A percentile compares a stretch with the other conserved stretches of the same genome.
Evolutionary conservation across 1,140 invertebrate species (phyloP).

Genomic region (Drosophila gunungcola): DNA sequence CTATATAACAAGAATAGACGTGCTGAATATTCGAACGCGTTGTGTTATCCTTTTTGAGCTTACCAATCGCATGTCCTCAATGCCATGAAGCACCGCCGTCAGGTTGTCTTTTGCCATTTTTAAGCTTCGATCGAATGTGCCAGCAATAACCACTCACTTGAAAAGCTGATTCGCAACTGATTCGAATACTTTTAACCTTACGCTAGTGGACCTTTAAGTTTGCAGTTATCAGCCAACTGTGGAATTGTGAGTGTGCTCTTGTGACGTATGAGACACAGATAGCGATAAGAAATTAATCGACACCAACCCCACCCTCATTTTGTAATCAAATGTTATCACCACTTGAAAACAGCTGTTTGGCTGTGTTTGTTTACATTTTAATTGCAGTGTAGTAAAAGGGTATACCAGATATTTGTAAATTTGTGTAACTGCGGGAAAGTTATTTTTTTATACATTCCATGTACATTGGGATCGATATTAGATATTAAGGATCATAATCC

Average conservation of each 20-base stretch:
- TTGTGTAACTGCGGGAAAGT: too few relatives aligned
- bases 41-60: conserved; percentile 75
- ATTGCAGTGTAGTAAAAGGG: not conserved
- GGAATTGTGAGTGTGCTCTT: not conserved
- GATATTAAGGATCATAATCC: too few relatives aligned
- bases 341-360: not conserved
- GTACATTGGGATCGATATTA: too few relatives aligned
- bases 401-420: not conserved
- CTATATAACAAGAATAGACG: conserved; percentile 73
- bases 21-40: not conserved
- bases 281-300: conserved; percentile 18
- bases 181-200: not conserved
- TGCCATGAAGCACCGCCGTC: conserved; percentile 91
- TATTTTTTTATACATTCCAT: too few relatives aligned
- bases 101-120: conserved; percentile 75
- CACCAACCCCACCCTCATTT: not conserved
- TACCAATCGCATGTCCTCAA: conserved; percentile 92
- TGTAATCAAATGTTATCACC: conserved; percentile 1
- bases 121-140: not conserved
- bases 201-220: conserved; percentile 3
- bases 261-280: conserved; percentile 22
- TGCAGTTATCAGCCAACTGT: conserved; percentile 12
- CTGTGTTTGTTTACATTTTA: not conserved
- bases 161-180: conserved; percentile 21
- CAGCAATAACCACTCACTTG: not conserved